phyloP scores from a whole-genome alignment of 2,888 invertebrate species.

The Blastobasis lacticolella region DNA sequence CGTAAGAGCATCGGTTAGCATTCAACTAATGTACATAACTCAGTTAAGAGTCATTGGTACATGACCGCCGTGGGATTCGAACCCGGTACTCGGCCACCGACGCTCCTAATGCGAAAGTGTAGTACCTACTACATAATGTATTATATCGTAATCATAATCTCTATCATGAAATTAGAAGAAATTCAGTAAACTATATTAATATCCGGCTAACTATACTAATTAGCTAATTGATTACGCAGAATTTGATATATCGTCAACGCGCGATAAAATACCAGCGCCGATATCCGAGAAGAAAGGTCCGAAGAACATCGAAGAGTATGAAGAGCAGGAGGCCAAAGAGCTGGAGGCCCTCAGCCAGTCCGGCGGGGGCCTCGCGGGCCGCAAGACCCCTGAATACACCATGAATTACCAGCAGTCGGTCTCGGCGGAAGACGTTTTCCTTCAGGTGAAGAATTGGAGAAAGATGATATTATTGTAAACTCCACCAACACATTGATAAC shows the following conservation, averaged over 20 bases:
- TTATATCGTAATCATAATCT: too few relatives aligned
- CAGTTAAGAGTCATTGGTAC: too few relatives aligned
- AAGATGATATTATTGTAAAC: too few relatives aligned
- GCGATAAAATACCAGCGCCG: slow-evolving; percentile 25
- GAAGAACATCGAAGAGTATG: slow-evolving; percentile 59
- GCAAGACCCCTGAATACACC: slow-evolving; percentile 81
- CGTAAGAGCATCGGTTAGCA: too few relatives aligned
- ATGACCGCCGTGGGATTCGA: too few relatives aligned
- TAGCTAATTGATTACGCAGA: slow-evolving; percentile 20
- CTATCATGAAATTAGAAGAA: too few relatives aligned
- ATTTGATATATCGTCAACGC: slow-evolving; percentile 51
- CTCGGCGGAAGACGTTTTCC: slow-evolving; percentile 87
- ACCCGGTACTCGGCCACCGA: too few relatives aligned
- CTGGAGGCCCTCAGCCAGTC: slow-evolving; percentile 54
- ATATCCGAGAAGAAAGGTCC: slow-evolving; percentile 27
- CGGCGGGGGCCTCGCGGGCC: slow-evolving; percentile 72
- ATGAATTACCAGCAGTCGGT: slow-evolving; percentile 91
- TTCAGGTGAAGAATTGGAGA: slow-evolving; percentile 75
- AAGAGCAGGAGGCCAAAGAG: slow-evolving; percentile 67
- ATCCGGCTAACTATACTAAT: neutral
- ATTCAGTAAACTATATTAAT: too few relatives aligned
- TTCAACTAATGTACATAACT: too few relatives aligned
- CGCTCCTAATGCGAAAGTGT: too few relatives aligned
- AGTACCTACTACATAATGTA: too few relatives aligned
- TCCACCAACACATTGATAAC: too few relatives aligned